A percentile compares a stretch with the other conserved stretches of the same genome.
Evolutionary conservation across 2,888 invertebrate genomes (phyloP).

Genomic region (Plagiodera versicolora): DNA sequence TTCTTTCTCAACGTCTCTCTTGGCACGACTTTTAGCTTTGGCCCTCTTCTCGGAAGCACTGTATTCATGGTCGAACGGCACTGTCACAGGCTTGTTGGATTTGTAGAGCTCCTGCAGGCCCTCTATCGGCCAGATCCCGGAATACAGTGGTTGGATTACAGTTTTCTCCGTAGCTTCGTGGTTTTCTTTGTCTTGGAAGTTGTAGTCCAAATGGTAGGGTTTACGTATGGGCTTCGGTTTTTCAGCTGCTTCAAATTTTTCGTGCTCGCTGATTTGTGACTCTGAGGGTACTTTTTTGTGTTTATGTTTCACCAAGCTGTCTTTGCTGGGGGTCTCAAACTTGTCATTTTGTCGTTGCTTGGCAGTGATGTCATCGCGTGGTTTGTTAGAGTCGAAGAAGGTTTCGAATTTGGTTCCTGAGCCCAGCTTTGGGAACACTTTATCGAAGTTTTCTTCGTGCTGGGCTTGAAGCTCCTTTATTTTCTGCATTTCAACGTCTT

Average conservation of each 20-base stretch:
- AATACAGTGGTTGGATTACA: slow-evolving; percentile 38
- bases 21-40: slow-evolving; percentile 19
- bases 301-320: slow-evolving; percentile 12
- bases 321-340: slow-evolving; percentile 7
- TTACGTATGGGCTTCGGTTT: slow-evolving; percentile 16
- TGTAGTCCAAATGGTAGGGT: slow-evolving; percentile 11
- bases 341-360: slow-evolving; percentile 13
- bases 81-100: slow-evolving; percentile 43
- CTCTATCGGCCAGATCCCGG: slow-evolving; percentile 41
- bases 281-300: background rate
- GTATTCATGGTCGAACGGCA: slow-evolving; percentile 49
- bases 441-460: slow-evolving; percentile 26
- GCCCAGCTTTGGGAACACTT: slow-evolving; percentile 27
- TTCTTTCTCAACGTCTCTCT: slow-evolving; percentile 16
- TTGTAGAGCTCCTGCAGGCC: slow-evolving; percentile 43
- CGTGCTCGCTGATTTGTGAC: slow-evolving; percentile 5
- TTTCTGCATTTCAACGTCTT: slow-evolving; percentile 18
- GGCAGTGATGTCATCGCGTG: too few species aligned
- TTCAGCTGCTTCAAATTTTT: slow-evolving; percentile 17
- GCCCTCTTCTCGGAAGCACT: slow-evolving; percentile 42
- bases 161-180: slow-evolving; percentile 29
- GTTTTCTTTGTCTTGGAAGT: slow-evolving; percentile 25
- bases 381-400: slow-evolving; percentile 18
- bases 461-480: slow-evolving; percentile 9
- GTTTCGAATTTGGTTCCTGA: slow-evolving; percentile 27